These are phyloP conservation scores for Micropoecilia bifurca DNA, from an alignment of 2,797 vertebrate genomes.

Conservation along the genomic window DNA sequence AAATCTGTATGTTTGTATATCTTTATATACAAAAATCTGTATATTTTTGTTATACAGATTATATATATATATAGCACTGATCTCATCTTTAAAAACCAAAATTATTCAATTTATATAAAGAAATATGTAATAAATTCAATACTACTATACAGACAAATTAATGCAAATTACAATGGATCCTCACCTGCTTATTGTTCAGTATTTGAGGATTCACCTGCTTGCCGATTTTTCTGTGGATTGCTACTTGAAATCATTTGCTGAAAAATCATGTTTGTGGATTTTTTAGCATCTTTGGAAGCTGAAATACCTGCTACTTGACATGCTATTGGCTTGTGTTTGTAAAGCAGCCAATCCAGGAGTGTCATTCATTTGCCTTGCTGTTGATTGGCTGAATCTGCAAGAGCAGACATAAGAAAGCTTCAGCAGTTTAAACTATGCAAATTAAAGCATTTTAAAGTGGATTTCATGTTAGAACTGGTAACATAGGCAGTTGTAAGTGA, in stretches of 20 bases:
- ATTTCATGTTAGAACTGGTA: not conserved
- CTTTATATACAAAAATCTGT: no score
- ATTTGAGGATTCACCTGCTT: not conserved
- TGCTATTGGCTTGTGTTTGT: not conserved
- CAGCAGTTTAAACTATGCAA: no score
- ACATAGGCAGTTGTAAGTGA: not conserved
- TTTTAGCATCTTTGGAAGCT: not conserved
- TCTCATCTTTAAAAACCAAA: not conserved
- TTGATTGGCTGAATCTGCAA: no score
- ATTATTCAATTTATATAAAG: not conserved
- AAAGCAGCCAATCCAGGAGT: no score
- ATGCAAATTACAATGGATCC: not conserved
- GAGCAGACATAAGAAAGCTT: no score
- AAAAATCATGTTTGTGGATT: not conserved
- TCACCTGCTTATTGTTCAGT: not conserved
- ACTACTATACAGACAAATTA: not conserved
- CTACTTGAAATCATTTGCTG: not conserved
- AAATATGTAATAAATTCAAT: not conserved
- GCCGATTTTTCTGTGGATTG: not conserved
- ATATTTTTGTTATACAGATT: not conserved
- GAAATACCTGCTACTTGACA: not conserved
- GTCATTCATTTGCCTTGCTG: no score
- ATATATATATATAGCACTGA: not conserved
- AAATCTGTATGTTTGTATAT: no score
- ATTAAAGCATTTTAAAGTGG: not conserved